Evolutionary conservation across 2,113 vertebrate species (phyloP).

Genomic region (Eira barbara): DNA sequence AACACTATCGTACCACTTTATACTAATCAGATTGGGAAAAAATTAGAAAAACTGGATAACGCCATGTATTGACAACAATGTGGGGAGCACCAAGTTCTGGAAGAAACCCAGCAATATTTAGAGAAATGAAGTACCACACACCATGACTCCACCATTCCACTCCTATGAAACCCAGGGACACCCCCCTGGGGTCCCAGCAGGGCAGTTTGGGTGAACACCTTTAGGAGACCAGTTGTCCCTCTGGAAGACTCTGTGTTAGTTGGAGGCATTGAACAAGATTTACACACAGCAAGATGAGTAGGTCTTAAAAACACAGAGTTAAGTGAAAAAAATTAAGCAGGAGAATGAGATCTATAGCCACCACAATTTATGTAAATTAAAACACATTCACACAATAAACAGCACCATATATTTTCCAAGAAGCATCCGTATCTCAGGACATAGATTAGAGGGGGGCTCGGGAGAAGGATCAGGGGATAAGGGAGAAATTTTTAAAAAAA

Average conservation of each 20-base stretch:
- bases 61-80: fast-evolving
- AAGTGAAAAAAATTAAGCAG: slow-evolving; percentile 49
- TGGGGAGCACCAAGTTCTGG: fast-evolving
- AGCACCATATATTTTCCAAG: not conserved
- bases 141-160: fast-evolving
- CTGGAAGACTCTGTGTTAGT: not conserved
- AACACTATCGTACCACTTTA: fast-evolving
- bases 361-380: slow-evolving; percentile 64
- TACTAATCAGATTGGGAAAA: not conserved
- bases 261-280: not conserved
- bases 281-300: not conserved
- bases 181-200: no score
- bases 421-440: not conserved
- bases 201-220: fast-evolving
- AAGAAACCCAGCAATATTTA: not conserved
- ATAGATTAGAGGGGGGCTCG: not conserved
- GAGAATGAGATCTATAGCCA: slow-evolving; percentile 56
- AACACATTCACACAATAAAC: not conserved
- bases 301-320: slow-evolving; percentile 30
- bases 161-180: not conserved
- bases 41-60: not conserved
- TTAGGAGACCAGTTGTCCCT: fast-evolving
- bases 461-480: not conserved
- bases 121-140: fast-evolving
- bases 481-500: not conserved